Conservation (phyloP, 2,888 invertebrate species). For the Synanthedon formicaeformis region DNA sequence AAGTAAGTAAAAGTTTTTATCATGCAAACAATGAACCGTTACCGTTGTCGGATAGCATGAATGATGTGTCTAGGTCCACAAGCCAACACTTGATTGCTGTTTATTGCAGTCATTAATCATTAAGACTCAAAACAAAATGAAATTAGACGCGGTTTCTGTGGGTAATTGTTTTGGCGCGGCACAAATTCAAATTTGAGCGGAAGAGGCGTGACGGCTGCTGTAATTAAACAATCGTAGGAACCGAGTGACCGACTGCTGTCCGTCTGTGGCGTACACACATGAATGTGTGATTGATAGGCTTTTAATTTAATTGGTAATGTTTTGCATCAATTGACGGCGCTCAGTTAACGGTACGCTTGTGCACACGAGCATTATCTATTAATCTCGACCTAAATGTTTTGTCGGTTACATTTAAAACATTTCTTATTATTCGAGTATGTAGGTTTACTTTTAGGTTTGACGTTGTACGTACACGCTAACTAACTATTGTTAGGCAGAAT, state of each 20-base stretch:
- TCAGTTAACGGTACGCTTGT: constrained; percentile 24
- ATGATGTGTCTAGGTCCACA: constrained; percentile 25
- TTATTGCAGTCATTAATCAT: constrained; percentile 36
- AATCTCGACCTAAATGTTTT: constrained; percentile 21
- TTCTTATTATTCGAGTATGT: not conserved
- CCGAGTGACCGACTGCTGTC: constrained; percentile 40
- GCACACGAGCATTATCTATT: constrained; percentile 22
- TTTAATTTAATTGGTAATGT: constrained; percentile 33
- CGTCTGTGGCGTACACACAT: constrained; percentile 22
- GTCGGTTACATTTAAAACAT: not conserved
- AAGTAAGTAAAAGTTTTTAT: constrained; percentile 29
- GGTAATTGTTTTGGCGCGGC: constrained; percentile 27
- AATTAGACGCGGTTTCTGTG: constrained; percentile 8
- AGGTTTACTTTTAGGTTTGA: not conserved
- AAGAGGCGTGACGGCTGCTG: constrained; percentile 29
- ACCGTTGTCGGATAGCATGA: constrained; percentile 22
- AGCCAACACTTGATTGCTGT: constrained; percentile 22
- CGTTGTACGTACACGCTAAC: not conserved
- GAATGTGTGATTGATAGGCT: constrained; percentile 34
- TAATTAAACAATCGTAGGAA: constrained; percentile 25
- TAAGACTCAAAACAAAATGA: constrained; percentile 15
- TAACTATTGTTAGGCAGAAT: not conserved
- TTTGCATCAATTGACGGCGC: constrained; percentile 31
- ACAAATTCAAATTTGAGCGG: constrained; percentile 20
- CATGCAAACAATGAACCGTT: constrained; percentile 31